Conservation (phyloP, 2,113 vertebrate genomes). For the Chaetops frenatus region DNA sequence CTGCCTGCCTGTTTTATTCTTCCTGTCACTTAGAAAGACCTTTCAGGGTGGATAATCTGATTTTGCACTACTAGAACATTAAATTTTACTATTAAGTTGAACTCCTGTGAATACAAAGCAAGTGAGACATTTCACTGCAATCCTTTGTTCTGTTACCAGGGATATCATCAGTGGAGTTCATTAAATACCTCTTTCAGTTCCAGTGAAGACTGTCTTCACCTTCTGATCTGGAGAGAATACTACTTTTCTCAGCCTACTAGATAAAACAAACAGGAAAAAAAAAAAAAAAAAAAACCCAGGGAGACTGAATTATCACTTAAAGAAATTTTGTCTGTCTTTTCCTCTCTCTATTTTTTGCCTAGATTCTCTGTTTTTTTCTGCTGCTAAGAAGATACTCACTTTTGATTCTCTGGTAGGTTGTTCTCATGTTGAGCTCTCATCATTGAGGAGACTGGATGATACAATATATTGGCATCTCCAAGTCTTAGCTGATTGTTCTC, state of each 20-base stretch:
- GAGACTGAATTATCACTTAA: background rate
- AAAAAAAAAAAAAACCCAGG: background rate
- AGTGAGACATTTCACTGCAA: background rate
- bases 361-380: fast-evolving
- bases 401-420: background rate
- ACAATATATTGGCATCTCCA: background rate
- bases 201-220: background rate
- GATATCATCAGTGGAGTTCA: background rate
- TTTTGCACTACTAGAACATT: background rate
- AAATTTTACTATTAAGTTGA: background rate
- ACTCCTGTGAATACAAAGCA: background rate
- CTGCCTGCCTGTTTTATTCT: background rate
- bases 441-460: background rate
- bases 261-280: background rate
- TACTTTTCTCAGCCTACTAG: background rate
- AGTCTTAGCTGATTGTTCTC: background rate
- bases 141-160: background rate
- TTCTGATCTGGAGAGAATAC: background rate
- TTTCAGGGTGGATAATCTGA: background rate
- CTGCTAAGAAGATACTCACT: background rate
- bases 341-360: background rate
- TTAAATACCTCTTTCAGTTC: background rate
- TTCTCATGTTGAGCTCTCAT: background rate
- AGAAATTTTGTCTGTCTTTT: background rate
- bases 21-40: background rate